Evolutionary conservation across 2,113 vertebrate genomes (phyloP).

Genomic region (Meleagris gallopavo): DNA sequence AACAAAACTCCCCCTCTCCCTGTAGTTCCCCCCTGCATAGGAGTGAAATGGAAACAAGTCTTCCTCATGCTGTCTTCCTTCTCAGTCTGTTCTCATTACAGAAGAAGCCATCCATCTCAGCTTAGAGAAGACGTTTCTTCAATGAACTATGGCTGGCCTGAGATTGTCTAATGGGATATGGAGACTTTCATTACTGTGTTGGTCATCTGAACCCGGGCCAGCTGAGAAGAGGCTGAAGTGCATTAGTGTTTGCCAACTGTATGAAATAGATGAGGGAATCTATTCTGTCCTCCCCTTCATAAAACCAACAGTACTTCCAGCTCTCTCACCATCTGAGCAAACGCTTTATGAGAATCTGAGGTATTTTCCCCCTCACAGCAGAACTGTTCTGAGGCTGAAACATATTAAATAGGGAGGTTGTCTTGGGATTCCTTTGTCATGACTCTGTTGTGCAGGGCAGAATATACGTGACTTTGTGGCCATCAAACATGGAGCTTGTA

Average conservation of each 20-base stretch:
- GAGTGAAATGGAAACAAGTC: neutral
- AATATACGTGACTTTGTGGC: neutral
- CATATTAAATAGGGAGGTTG: neutral
- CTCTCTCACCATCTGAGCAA: neutral
- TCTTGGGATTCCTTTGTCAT: neutral
- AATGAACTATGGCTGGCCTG: neutral
- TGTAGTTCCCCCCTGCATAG: neutral
- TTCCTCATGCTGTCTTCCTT: neutral
- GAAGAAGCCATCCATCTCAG: conserved; percentile 27
- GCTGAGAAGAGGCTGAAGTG: conserved; percentile 20
- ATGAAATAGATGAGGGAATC: conserved; percentile 3
- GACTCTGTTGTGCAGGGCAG: neutral
- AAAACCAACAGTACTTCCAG: neutral
- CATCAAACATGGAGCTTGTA: neutral
- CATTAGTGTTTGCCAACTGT: neutral
- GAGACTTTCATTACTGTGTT: conserved; percentile 40
- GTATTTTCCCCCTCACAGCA: neutral
- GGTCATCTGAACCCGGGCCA: conserved; percentile 32
- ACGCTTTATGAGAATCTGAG: neutral
- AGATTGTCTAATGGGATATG: neutral
- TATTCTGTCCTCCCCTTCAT: neutral
- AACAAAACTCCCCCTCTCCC: neutral
- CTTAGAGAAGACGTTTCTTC: conserved; percentile 21
- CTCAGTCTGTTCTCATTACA: neutral
- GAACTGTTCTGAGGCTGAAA: neutral